Conservation (phyloP, 2,797 vertebrate genomes). For the Lophius americanus region DNA sequence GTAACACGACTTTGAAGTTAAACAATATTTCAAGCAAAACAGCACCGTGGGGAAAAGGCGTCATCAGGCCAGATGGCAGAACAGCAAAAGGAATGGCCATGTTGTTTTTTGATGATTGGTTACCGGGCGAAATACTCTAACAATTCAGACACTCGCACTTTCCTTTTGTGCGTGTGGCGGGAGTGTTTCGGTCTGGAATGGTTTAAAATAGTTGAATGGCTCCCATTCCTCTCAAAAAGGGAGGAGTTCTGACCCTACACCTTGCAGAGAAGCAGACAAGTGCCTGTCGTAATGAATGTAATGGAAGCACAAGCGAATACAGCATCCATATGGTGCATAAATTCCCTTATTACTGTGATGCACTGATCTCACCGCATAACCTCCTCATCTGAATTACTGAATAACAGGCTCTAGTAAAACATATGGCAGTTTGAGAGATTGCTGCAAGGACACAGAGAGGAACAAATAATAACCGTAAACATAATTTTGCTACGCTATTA, state of each 20-base stretch:
- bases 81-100: constrained; percentile 34
- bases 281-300: constrained; percentile 41
- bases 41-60: constrained; percentile 49
- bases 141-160: constrained; percentile 20
- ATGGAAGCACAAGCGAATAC: constrained; percentile 37
- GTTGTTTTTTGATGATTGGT: constrained; percentile 27
- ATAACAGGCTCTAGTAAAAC: constrained; percentile 35
- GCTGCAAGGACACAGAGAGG: constrained; percentile 16
- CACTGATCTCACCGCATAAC: constrained; percentile 23
- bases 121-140: constrained; percentile 34
- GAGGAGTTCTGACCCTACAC: constrained; percentile 39
- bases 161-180: background rate
- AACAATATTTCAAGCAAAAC: constrained; percentile 66
- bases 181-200: background rate
- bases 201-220: constrained; percentile 21
- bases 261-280: constrained; percentile 56
- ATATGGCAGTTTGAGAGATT: constrained; percentile 38
- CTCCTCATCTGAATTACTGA: constrained; percentile 33
- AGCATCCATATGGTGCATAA: constrained; percentile 22
- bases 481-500: constrained; percentile 34
- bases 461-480: constrained; percentile 30
- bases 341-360: constrained; percentile 54
- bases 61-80: constrained; percentile 48
- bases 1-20: constrained; percentile 70
- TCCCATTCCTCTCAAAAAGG: constrained; percentile 54